Evolutionary conservation across 2,113 vertebrate species (phyloP).

Genomic region (Ptilorrhoa leucosticta): DNA sequence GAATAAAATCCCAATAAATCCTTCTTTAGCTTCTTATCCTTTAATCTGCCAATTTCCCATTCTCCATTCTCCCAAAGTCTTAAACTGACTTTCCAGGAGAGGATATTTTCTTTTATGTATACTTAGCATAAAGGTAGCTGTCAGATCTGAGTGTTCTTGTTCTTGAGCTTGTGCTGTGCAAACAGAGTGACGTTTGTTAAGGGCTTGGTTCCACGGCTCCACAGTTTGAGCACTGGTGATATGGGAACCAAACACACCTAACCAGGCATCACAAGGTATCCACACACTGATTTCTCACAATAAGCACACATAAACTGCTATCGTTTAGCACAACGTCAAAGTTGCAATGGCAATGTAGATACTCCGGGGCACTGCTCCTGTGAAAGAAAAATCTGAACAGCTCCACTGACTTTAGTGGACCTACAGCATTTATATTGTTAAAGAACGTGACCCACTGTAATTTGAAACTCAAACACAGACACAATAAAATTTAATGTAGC

Average conservation of each 20-base stretch:
- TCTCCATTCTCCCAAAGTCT: neutral
- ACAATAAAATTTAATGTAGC: slow-evolving; percentile 33
- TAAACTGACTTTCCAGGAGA: neutral
- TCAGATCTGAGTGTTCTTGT: neutral
- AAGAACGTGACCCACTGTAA: neutral
- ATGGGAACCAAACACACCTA: rapidly evolving
- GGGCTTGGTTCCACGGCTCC: neutral
- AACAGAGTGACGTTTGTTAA: neutral
- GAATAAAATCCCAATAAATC: neutral
- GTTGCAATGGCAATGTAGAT: neutral
- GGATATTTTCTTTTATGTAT: neutral
- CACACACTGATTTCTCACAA: neutral
- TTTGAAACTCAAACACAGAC: neutral
- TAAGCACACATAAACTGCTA: neutral
- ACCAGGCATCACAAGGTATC: neutral
- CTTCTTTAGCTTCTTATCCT: neutral
- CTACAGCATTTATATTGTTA: neutral
- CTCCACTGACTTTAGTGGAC: neutral
- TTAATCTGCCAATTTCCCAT: neutral
- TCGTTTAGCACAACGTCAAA: rapidly evolving
- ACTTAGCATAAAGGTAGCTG: neutral
- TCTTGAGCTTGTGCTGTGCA: neutral
- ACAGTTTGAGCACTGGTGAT: neutral
- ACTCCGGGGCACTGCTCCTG: neutral
- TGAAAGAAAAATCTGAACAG: neutral